A percentile compares a stretch with the other conserved stretches of the same genome.
Evolutionary conservation across 2,888 invertebrate species (phyloP).

Genomic region (Amphimallon solstitiale): DNA sequence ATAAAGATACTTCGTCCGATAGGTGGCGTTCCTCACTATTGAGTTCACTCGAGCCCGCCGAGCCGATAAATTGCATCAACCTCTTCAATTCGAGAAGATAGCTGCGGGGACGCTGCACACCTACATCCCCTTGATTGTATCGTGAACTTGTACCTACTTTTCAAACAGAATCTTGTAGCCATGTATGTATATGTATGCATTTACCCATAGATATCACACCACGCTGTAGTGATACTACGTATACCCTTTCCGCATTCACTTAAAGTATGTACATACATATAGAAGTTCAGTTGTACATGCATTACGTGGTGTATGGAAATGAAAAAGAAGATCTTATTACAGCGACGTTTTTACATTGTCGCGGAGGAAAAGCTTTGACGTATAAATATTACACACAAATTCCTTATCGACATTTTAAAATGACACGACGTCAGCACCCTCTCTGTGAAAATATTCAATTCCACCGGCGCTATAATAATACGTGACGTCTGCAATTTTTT

Average conservation of each 20-base stretch:
- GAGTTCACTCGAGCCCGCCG: slow-evolving; percentile 41
- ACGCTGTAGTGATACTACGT: not conserved
- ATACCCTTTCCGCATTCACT: too few relatives aligned
- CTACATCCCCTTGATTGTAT: slow-evolving; percentile 27
- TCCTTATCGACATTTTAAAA: slow-evolving; percentile 23
- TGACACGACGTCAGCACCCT: slow-evolving; percentile 16
- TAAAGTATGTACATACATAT: too few relatives aligned
- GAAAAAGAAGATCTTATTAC: not conserved
- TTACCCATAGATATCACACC: not conserved
- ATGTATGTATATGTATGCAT: slow-evolving; percentile 1
- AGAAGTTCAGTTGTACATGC: too few relatives aligned
- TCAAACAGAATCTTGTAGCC: not conserved
- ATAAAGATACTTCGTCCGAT: slow-evolving; percentile 17
- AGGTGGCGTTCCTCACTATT: slow-evolving; percentile 34
- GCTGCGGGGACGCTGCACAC: slow-evolving; percentile 37
- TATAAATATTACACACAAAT: slow-evolving; percentile 29
- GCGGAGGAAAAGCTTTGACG: not conserved
- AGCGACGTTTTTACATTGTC: not conserved
- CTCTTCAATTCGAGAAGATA: slow-evolving; percentile 46
- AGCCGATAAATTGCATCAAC: slow-evolving; percentile 47
- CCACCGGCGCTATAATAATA: slow-evolving; percentile 21
- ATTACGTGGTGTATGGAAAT: not conserved
- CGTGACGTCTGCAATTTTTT: slow-evolving; percentile 18
- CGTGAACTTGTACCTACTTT: slow-evolving; percentile 18
- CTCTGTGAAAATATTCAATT: slow-evolving; percentile 14